Evolutionary conservation across 2,113 vertebrate genomes (phyloP), one percentile per base, ranked within the genome.

Genomic region (Pygoscelis antarcticus): DNA sequence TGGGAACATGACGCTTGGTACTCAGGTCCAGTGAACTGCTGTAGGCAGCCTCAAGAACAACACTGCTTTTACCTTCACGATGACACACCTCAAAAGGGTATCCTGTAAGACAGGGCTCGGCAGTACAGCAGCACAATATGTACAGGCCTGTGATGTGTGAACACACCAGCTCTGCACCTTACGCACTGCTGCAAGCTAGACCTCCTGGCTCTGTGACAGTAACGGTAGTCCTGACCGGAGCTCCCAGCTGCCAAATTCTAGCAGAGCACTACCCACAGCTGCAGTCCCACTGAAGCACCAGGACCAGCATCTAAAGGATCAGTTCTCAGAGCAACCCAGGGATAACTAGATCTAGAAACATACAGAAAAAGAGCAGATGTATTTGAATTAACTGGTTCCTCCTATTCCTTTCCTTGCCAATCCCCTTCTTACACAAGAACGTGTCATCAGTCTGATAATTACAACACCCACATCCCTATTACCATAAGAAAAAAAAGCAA

Each of bases 321-420:
- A 14, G 21, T 49, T 83, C 51, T 70, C 71, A 74, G 54, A 69
- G 92, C 58, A 83, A 90, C 34, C 52, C 26, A 66, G 51, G 57
- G 44, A 82, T 42, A 86, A 68, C 38, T 20, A 60, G n/a, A 92
- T 22, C 44, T 62, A 87, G 71, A 74, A 97, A 38, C 15, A 54
- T 4, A 83, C 6, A 88, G 46, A 77, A 85, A 79, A 72, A 80
- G 13, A 94, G 52, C 20, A 82, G 32, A 57, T 40, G 9, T 49
- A 71, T 84, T 64, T 83, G 80, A 95, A 94, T 79, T 83, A 62
- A 81, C 62, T 79, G 62, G 70, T 82, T 89, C 81, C 89, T 89
- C 89, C 87, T 49, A n/a, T 81, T 90, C 47, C n/a, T 54, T 93
- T 80, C 70, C 57, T 84, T 85, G 54, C 91, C 83, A 96, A 89